A percentile compares a stretch with the other conserved stretches of the same genome.
Evolutionary conservation across 2,888 invertebrate genomes (phyloP).

Genomic region (Stenotaenia linearis): DNA sequence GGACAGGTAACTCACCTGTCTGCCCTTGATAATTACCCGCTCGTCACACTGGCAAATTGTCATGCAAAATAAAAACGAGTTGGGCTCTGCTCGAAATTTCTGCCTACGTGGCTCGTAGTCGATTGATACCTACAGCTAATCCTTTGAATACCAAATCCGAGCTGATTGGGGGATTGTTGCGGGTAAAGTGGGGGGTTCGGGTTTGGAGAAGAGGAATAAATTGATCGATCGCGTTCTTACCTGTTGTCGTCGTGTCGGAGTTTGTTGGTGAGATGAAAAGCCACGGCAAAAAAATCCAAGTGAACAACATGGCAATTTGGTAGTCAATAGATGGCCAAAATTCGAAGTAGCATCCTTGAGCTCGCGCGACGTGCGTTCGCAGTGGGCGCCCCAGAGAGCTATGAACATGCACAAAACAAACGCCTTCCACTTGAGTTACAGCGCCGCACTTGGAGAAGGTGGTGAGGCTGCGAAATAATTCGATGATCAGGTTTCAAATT

Average conservation of each 20-base stretch:
- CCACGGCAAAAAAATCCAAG: not conserved
- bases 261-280: not conserved
- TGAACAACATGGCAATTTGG: constrained; percentile 3
- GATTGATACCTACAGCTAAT: not conserved
- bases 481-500: no score
- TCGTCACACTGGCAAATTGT: not conserved
- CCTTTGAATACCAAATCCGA: not conserved
- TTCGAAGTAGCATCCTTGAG: constrained; percentile 15
- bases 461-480: not conserved
- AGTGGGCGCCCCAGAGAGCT: constrained; percentile 17
- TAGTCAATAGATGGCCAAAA: not conserved
- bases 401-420: not conserved
- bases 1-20: not conserved
- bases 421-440: not conserved
- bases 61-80: not conserved
- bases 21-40: not conserved
- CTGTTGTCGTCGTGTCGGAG: not conserved
- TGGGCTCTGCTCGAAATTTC: not conserved
- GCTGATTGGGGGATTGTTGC: not conserved
- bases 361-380: constrained; percentile 9
- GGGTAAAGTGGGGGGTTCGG: not conserved
- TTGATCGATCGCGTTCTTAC: not conserved
- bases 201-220: not conserved
- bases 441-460: not conserved
- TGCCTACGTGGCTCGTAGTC: not conserved